A percentile compares a stretch with the other conserved stretches of the same genome.
Conservation (phyloP, 2,888 invertebrate species). For the Gnatocerus cornutus region DNA sequence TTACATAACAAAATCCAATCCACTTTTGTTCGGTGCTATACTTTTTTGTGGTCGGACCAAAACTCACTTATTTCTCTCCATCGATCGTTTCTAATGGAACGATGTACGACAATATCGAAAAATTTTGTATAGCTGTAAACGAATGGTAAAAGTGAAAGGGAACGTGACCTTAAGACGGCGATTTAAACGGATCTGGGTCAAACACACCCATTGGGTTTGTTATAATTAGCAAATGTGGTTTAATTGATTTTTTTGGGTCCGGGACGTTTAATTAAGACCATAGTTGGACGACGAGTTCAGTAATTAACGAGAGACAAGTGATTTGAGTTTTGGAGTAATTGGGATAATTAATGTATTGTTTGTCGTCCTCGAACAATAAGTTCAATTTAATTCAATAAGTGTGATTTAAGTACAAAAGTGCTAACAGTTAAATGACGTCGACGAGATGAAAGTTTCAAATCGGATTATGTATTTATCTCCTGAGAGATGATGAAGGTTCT, state of each 20-base stretch:
- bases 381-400: too few species aligned
- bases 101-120: too few species aligned
- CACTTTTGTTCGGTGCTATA: neutral
- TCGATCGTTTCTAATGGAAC: too few species aligned
- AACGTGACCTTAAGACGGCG: neutral
- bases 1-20: neutral
- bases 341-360: conserved; percentile 10
- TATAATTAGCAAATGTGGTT: neutral
- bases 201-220: conserved; percentile 7
- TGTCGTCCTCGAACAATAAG: neutral
- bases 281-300: conserved; percentile 11
- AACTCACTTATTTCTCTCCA: too few species aligned
- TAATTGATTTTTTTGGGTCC: neutral
- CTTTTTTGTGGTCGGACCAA: too few species aligned
- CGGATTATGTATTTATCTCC: conserved; percentile 4
- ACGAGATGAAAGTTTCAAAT: conserved; percentile 8
- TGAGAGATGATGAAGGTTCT: conserved; percentile 4
- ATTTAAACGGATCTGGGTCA: conserved; percentile 7
- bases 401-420: neutral
- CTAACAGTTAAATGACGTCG: conserved; percentile 1
- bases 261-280: conserved; percentile 15
- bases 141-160: conserved; percentile 3
- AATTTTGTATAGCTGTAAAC: neutral
- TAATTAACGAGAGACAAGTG: conserved; percentile 22
- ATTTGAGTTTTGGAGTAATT: conserved; percentile 16